phyloP scores from a whole-genome alignment of 1,140 invertebrate genomes.

The Lepidotrigona ventralis region DNA sequence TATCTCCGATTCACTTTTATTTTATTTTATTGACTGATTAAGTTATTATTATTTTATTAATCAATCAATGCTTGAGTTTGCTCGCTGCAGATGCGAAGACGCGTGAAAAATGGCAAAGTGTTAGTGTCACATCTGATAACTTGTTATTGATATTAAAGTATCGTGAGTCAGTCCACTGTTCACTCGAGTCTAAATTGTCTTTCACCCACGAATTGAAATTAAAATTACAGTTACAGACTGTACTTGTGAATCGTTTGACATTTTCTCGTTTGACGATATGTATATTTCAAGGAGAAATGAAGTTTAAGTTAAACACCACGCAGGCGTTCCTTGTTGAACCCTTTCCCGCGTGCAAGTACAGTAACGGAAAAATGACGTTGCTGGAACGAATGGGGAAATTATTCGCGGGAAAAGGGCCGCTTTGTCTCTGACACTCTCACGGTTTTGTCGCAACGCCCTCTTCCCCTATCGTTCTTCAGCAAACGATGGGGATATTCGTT shows the following conservation, averaged over 20 bases:
- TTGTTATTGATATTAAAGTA: no score
- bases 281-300: background rate
- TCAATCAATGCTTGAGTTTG: no score
- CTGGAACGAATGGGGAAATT: slow-evolving; percentile 59
- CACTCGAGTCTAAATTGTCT: background rate
- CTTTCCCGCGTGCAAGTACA: background rate
- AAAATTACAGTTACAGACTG: background rate
- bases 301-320: background rate
- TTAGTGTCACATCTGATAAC: no score
- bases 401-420: slow-evolving; percentile 48
- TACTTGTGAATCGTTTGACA: background rate
- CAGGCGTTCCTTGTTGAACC: slow-evolving; percentile 34
- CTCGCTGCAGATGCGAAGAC: no score
- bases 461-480: slow-evolving; percentile 48
- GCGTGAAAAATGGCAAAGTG: no score
- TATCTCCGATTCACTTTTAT: no score
- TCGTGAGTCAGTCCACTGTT: background rate
- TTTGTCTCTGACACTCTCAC: slow-evolving; percentile 63
- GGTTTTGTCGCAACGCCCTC: slow-evolving; percentile 34
- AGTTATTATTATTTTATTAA: no score
- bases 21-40: no score
- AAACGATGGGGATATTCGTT: slow-evolving; percentile 52
- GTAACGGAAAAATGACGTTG: slow-evolving; percentile 48
- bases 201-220: background rate
- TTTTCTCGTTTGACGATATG: background rate